Evolutionary conservation across 1,140 invertebrate genomes (phyloP).

Genomic region (Helicoverpa zea): DNA sequence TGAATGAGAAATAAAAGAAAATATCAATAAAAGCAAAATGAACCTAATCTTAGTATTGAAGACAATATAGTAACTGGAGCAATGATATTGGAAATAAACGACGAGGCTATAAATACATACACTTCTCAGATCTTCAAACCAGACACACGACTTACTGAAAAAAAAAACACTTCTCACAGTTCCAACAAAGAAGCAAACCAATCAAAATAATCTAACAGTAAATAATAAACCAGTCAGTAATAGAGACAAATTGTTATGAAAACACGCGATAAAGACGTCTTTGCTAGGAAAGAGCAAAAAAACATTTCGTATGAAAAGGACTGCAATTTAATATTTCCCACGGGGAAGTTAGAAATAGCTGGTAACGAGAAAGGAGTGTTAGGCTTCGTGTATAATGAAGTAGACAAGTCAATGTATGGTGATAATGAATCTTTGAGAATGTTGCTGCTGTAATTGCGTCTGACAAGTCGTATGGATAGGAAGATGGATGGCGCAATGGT

Average conservation of each 20-base stretch:
- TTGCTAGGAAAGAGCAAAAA: constrained; percentile 17
- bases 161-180: no score
- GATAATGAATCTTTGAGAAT: neutral
- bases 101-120: no score
- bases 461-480: no score
- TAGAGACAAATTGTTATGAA: constrained; percentile 29
- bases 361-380: neutral
- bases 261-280: constrained; percentile 30
- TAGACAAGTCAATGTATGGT: neutral
- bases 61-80: no score
- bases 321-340: neutral
- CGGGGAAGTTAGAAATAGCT: constrained; percentile 6
- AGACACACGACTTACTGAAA: no score
- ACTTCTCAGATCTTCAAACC: no score
- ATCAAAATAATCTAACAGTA: neutral
- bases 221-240: neutral
- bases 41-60: no score
- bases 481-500: no score
- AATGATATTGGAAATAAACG: no score
- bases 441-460: neutral
- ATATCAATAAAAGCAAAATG: neutral
- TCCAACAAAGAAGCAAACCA: neutral
- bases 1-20: neutral
- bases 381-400: neutral
- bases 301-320: neutral